These are phyloP conservation scores for Oeneis ivallda DNA, from an alignment of 2,888 invertebrate genomes.

Conservation along the genomic window DNA sequence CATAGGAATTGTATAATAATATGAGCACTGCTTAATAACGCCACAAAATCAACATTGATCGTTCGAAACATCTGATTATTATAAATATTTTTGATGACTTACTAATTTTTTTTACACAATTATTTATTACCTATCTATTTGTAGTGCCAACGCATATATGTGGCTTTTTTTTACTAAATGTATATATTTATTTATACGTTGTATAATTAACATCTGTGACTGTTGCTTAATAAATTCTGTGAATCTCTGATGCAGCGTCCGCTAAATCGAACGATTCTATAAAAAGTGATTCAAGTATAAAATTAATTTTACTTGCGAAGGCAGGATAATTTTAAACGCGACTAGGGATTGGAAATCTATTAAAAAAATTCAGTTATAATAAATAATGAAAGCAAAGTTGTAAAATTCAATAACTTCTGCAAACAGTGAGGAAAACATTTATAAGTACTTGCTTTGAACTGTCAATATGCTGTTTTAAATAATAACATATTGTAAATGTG, in stretches of 20 bases:
- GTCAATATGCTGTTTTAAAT: background rate
- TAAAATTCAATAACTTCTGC: background rate
- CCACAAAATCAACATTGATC: conserved; percentile 41
- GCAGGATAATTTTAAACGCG: conserved; percentile 20
- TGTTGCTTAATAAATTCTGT: conserved; percentile 38
- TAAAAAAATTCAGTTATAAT: conserved; percentile 14
- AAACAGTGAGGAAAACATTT: conserved; percentile 8
- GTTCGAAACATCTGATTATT: conserved; percentile 38
- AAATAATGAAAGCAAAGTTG: background rate
- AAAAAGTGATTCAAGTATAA: conserved; percentile 3
- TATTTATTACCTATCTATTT: conserved; percentile 70
- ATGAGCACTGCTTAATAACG: conserved; percentile 49
- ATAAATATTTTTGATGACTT: conserved; percentile 52
- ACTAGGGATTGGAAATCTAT: conserved; percentile 33
- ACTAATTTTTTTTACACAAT: conserved; percentile 67
- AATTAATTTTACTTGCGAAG: background rate
- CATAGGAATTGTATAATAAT: conserved; percentile 68
- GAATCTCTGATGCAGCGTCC: conserved; percentile 27
- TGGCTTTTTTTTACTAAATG: conserved; percentile 35
- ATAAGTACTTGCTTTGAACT: conserved; percentile 6
- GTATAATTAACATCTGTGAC: conserved; percentile 42
- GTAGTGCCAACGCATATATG: conserved; percentile 63
- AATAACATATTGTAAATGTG: conserved; percentile 26
- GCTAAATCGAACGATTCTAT: conserved; percentile 21
- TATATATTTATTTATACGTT: conserved; percentile 38